Base-by-base conservation (phyloP, 1,140 invertebrate genomes). In the Sycophila sp. region DNA sequence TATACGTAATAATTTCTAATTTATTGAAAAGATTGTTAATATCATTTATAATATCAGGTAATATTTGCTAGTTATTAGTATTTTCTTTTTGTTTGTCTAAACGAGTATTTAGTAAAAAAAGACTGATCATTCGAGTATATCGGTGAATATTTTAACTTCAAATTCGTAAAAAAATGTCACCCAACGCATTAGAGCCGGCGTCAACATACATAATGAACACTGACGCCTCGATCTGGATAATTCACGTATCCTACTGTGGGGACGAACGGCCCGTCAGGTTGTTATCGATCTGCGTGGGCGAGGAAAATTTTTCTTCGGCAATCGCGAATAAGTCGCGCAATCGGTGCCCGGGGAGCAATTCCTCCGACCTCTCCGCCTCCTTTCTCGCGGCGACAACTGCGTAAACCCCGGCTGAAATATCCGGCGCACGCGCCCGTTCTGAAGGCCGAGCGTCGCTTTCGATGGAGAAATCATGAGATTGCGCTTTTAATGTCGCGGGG, bases 391-490 rank as follows among this genome's bases (percentile, higher is more conserved):
- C n/a, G 26, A 26, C 49, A 64, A 45, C 38, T 56, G 36, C 45
- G 60, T 22, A 28, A 51, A 15, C 42, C 10, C 62, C 13, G 42
- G 69, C 62, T 78, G 73, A 79, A 79, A 78, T 75, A 78, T 78
- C 77, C 75, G 38, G 22, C 36, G 22, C 13, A n/a, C 19, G 36
- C 30, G 4, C 38, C n/a, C 28, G 32, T 53, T n/a, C 26, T 53
- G 5, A 22, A 11, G 19, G 40, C 1, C 19, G n/a, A 8, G 19
- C 32, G 28, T 47, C 24, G 17, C 42, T 75, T 70, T 49, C 66
- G 65, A 71, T 70, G 71, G 60, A 56, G 73, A 68, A 77, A 78
- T 75, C 76, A 77, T 77, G 77, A 73, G 68, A 76, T 68, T 71
- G 55, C 45, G 45, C 67, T 71, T 75, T 58, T 75, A 73, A 77